A percentile compares a stretch with the other conserved stretches of the same genome.
phyloP scores from a whole-genome alignment of 1,140 invertebrate genomes.

The Sitodiplosis mosellana region DNA sequence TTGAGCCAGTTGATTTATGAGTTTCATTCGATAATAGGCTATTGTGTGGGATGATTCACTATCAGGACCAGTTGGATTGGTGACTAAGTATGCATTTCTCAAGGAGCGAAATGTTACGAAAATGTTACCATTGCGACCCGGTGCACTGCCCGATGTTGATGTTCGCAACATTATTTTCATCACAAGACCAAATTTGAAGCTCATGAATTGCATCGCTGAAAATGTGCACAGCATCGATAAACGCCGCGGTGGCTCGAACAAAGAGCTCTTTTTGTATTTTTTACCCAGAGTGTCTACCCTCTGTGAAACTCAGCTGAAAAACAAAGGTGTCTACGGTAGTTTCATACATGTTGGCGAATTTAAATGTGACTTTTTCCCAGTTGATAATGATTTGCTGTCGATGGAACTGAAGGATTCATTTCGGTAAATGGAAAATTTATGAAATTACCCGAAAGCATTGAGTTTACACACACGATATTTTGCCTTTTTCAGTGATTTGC shows the following conservation, averaged over 20 bases:
- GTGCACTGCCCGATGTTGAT: slow-evolving; percentile 43
- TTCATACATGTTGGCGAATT: slow-evolving; percentile 70
- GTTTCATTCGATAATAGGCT: slow-evolving; percentile 32
- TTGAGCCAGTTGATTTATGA: neutral
- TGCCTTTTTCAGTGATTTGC: slow-evolving; percentile 44
- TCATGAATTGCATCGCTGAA: slow-evolving; percentile 74
- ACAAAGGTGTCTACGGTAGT: slow-evolving; percentile 59
- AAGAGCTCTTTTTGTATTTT: slow-evolving; percentile 66
- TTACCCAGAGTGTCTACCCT: slow-evolving; percentile 71
- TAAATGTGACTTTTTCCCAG: slow-evolving; percentile 70
- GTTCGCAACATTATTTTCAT: slow-evolving; percentile 81
- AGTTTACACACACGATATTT: neutral
- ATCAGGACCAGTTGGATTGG: slow-evolving; percentile 67
- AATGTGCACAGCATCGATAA: slow-evolving; percentile 44
- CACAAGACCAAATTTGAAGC: slow-evolving; percentile 53
- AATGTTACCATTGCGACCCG: slow-evolving; percentile 55
- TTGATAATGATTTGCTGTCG: slow-evolving; percentile 83
- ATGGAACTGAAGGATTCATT: slow-evolving; percentile 75
- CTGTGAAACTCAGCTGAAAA: slow-evolving; percentile 68
- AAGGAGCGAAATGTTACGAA: slow-evolving; percentile 60
- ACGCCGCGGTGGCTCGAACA: slow-evolving; percentile 15
- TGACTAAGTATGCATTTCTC: slow-evolving; percentile 65
- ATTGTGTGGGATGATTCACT: slow-evolving; percentile 83
- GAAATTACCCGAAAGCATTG: neutral
- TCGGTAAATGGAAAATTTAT: slow-evolving; percentile 25